phyloP scores from a whole-genome alignment of 2,113 vertebrate genomes.

The Lophochroa leadbeateri region DNA sequence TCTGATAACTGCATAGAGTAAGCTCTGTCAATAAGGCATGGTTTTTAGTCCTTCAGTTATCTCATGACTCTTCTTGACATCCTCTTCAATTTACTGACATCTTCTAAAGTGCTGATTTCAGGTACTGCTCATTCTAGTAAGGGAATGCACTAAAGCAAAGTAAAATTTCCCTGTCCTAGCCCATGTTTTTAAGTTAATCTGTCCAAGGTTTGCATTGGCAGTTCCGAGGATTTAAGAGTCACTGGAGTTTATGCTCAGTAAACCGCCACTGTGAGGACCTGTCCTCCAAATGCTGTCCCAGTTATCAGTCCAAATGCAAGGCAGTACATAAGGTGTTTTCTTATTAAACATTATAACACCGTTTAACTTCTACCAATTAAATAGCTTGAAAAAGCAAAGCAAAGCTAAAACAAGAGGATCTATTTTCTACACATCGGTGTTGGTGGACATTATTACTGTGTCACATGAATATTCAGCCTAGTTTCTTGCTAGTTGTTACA shows the following conservation, averaged over 20 bases:
- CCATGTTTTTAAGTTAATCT: not conserved
- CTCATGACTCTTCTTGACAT: not conserved
- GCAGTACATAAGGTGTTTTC: not conserved
- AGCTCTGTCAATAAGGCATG: not conserved
- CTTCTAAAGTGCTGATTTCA: not conserved
- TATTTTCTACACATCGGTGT: not conserved
- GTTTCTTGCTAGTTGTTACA: not conserved
- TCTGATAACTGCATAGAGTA: not conserved
- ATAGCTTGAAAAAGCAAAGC: not conserved
- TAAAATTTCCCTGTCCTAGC: not conserved
- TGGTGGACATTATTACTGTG: not conserved
- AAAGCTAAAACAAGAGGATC: not conserved
- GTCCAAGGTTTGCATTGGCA: not conserved
- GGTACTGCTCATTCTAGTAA: not conserved
- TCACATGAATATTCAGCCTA: fast-evolving
- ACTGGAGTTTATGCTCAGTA: not conserved
- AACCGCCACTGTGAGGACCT: not conserved
- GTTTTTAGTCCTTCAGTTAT: not conserved
- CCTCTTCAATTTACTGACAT: not conserved
- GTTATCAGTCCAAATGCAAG: not conserved
- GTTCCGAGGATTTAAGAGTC: not conserved
- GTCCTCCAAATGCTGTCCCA: not conserved
- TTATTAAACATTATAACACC: not conserved
- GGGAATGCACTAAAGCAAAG: not conserved
- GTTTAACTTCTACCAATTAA: not conserved